Base-by-base conservation (phyloP, 2,888 invertebrate genomes). In the Phragmatobia fuliginosa region DNA sequence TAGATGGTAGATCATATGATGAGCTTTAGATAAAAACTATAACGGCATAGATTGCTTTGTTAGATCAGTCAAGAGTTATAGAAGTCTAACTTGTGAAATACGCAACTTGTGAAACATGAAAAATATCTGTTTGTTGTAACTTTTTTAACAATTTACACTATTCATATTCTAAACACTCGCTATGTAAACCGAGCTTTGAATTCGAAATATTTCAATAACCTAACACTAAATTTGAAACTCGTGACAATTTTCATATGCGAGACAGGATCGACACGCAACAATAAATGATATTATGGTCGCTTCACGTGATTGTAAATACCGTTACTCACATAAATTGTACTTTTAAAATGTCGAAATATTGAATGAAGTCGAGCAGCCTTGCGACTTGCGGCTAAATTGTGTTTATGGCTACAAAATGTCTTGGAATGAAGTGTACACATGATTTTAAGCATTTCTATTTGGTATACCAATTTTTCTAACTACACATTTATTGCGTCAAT, bases 271-370 rank as follows among this genome's bases (percentile, higher is more conserved):
- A 82, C 77, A 82, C 70, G 72, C 81, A 73, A 78, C 84, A 83
- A 81, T 79, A 81, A 84, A 80, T 82, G 78, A 71, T 74, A n/a
- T n/a, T n/a, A 70, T 59, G 62, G 56, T 49, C 49, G 60, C 73
- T 67, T 70, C 68, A 70, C 68, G 83, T 72, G 79, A 82, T 84
- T 82, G 79, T 82, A 74, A 82, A 83, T 82, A 66, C 83, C 81
- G 71, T 75, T 69, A 67, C 72, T 71, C 59, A 59, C 73, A 83
- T 85, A 84, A 83, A 85, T 85, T 84, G 62, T 76, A 76, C 80
- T 77, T 84, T 77, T 73, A 71, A 79, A 73, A 74, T 60, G 65
- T 72, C 71, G 63, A 69, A 75, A 79, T 81, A 79, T 81, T 75
- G 72, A 76, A 74, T 66, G 67, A 52, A 60, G 32, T 16, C 31